A percentile compares a stretch with the other conserved stretches of the same genome.
phyloP scores from a whole-genome alignment of 2,888 invertebrate genomes.

The Andricus curvator region DNA sequence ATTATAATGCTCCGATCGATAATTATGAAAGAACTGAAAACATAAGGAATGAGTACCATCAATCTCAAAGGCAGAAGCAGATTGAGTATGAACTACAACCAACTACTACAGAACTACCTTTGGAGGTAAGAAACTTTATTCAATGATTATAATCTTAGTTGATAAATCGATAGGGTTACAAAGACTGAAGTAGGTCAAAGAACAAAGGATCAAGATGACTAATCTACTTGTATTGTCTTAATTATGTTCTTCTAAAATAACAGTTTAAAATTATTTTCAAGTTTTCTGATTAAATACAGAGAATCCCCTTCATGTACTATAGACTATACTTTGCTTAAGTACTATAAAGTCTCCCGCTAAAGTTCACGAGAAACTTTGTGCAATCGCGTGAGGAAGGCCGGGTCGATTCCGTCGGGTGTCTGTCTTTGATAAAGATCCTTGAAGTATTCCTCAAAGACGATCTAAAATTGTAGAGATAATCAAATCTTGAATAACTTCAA shows the following conservation, averaged over 20 bases:
- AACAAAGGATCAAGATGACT: neutral
- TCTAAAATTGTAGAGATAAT: neutral
- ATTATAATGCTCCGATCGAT: slow-evolving; percentile 44
- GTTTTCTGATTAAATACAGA: neutral
- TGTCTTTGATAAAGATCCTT: neutral
- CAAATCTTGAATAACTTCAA: neutral
- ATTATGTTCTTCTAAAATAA: neutral
- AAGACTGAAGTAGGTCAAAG: neutral
- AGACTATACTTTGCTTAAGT: neutral
- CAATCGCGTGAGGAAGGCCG: neutral
- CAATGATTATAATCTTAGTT: neutral
- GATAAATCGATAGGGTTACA: too few relatives aligned
- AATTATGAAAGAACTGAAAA: slow-evolving; percentile 52
- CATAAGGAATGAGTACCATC: slow-evolving; percentile 44
- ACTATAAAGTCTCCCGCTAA: neutral
- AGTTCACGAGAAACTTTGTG: neutral
- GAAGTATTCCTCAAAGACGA: slow-evolving; percentile 1
- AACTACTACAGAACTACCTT: slow-evolving; percentile 53
- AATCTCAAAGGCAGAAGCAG: slow-evolving; percentile 59
- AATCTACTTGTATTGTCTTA: neutral
- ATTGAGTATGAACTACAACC: slow-evolving; percentile 58
- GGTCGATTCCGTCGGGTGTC: neutral
- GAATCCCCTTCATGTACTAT: neutral
- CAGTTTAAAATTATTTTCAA: neutral
- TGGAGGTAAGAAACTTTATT: slow-evolving; percentile 56